Conservation (phyloP, 2,888 invertebrate genomes). For the Ectropis crepuscularia region DNA sequence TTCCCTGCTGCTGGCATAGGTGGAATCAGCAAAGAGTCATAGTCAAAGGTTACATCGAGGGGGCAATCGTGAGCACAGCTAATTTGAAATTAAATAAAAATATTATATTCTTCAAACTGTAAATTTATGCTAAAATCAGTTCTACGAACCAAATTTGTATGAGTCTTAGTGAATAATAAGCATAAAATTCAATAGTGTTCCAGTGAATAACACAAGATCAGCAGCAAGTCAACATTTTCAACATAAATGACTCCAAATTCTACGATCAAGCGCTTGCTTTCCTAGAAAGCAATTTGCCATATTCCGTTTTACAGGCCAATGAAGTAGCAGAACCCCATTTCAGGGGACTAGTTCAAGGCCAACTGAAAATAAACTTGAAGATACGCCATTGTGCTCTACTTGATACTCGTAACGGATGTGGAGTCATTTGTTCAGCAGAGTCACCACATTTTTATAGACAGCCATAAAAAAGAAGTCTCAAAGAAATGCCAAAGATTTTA, state of each 20-base stretch:
- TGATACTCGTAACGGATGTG: constrained; percentile 16
- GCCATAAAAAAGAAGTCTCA: constrained; percentile 12
- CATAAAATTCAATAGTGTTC: not conserved
- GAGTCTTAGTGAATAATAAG: not conserved
- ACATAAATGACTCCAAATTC: not conserved
- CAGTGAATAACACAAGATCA: too few relatives aligned
- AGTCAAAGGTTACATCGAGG: too few relatives aligned
- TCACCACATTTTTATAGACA: constrained; percentile 10
- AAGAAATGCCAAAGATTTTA: constrained; percentile 12
- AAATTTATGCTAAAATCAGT: too few relatives aligned
- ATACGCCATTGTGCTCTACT: constrained; percentile 33
- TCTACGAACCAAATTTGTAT: too few relatives aligned
- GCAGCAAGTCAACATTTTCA: not conserved
- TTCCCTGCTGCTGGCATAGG: too few relatives aligned
- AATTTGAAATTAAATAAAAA: too few relatives aligned
- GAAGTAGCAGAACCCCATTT: constrained; percentile 21
- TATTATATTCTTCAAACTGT: too few relatives aligned
- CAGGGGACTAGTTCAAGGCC: constrained; percentile 39
- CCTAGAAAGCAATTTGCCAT: constrained; percentile 11
- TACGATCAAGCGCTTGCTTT: constrained; percentile 1
- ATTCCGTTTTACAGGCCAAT: constrained; percentile 17
- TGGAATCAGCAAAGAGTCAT: too few relatives aligned
- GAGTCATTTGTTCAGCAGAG: constrained; percentile 19
- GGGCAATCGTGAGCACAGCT: too few relatives aligned
- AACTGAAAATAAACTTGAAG: constrained; percentile 42